Evolutionary conservation across 2,113 vertebrate species (phyloP).

Genomic region (Brachypodius melanocephalos): DNA sequence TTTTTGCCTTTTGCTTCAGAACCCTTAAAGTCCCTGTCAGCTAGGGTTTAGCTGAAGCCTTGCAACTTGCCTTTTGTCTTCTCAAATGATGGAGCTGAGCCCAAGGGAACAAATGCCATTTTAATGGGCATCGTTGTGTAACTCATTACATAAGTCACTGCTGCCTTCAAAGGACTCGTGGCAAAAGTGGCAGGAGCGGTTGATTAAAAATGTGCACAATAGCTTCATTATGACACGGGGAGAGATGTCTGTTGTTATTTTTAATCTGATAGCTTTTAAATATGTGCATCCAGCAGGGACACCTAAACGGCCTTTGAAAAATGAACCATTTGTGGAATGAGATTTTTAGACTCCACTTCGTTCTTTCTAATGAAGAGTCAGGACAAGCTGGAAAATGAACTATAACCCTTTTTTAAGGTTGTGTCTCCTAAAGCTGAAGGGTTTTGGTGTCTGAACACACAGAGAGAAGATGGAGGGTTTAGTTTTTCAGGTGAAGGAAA

Average conservation of each 20-base stretch:
- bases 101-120: slow-evolving; percentile 55
- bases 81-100: slow-evolving; percentile 51
- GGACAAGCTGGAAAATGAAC: background rate
- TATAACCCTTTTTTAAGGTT: background rate
- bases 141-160: slow-evolving; percentile 64
- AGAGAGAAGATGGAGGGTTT: background rate
- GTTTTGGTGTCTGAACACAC: background rate
- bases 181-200: slow-evolving; percentile 1
- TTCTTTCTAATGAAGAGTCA: background rate
- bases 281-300: slow-evolving; percentile 25
- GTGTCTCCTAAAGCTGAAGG: background rate
- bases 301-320: slow-evolving; percentile 18
- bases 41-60: slow-evolving; percentile 30
- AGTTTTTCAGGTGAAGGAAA: background rate
- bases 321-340: background rate
- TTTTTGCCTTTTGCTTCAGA: slow-evolving; percentile 49
- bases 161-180: slow-evolving; percentile 39
- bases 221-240: slow-evolving; percentile 30
- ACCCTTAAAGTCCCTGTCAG: slow-evolving; percentile 31
- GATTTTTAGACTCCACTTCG: background rate
- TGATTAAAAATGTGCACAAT: slow-evolving; percentile 56
- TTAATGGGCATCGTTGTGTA: slow-evolving; percentile 65
- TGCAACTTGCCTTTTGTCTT: slow-evolving; percentile 56
- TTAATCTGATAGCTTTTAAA: slow-evolving; percentile 50
- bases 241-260: slow-evolving; percentile 26